Evolutionary conservation across 2,888 invertebrate genomes (phyloP), one percentile per base, ranked within the genome.

Genomic region (Phortica magna): DNA sequence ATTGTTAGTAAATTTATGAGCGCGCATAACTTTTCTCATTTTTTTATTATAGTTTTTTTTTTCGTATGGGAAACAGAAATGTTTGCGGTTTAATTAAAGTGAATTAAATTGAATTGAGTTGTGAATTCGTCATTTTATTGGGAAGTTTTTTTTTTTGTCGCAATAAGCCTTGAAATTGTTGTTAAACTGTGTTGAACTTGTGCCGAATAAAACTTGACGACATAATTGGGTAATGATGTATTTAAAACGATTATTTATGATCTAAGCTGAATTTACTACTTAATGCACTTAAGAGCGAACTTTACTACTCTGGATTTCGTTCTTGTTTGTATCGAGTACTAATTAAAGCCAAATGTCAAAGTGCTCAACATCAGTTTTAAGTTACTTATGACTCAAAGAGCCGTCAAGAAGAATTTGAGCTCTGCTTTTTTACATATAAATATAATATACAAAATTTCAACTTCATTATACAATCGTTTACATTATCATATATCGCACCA

Each of bases 1-100:
- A 67, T 71, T n/a, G 70, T 71, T 55, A 55, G 53, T 7, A 53
- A 71, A 71, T 71, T 71, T 71, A 71, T 71, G 70, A 48, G 22
- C 61, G 22, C 61, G 22, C 22, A 22, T 10, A 61, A 22, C 55
- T 55, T 31, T 31, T 31, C 31, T 31, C 31, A 31, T 31, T 31
- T 31, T 31, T 31, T 31, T 31, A 31, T 31, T 31, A 4, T 31
- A 31, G 31, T 31, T 31, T 31, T 31, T 48, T 48, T 48, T 48
- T 48, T 48, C 48, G 14, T 48, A 0, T 48, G 48, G 48, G 48
- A 48, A 48, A 7, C 9, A 2, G 0, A 48, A 48, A 48, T 5
- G 9, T 9, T 48, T 48, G 10, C 48, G 9, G 3, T 48, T 48
- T 48, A 48, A 48, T 48, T 48, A 48, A 48, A 48, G 48, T 14